Conservation (phyloP, 2,797 vertebrate genomes). For the Choloepus didactylus region DNA sequence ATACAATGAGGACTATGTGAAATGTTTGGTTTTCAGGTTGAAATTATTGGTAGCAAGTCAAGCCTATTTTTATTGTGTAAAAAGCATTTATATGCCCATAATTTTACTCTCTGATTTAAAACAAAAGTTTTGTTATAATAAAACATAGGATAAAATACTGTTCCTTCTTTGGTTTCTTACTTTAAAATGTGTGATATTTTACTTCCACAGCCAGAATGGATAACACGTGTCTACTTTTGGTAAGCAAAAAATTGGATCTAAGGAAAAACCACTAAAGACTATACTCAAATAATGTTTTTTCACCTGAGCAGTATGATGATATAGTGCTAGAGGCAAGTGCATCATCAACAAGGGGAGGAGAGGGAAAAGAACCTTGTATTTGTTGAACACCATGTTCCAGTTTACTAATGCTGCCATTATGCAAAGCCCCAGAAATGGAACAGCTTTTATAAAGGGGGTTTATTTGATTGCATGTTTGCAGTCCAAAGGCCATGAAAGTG, state of each 20-base stretch:
- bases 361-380: not conserved
- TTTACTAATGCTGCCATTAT: too few species aligned
- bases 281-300: not conserved
- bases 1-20: constrained; percentile 54
- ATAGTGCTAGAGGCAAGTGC: not conserved
- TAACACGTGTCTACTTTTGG: not conserved
- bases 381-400: not conserved
- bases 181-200: constrained; percentile 38
- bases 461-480: too few species aligned
- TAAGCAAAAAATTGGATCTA: constrained; percentile 23
- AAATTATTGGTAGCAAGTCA: constrained; percentile 68
- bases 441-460: too few species aligned
- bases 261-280: not conserved
- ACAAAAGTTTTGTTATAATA: constrained; percentile 32
- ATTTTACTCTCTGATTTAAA: constrained; percentile 60
- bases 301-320: not conserved
- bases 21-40: constrained; percentile 69
- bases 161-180: constrained; percentile 53
- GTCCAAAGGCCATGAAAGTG: too few species aligned
- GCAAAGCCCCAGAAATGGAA: too few species aligned
- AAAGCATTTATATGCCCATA: constrained; percentile 54
- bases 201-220: not conserved
- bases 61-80: constrained; percentile 64
- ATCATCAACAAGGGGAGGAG: not conserved
- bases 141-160: not conserved